These are phyloP conservation scores for Cosmopolites sordidus DNA, from an alignment of 2,888 invertebrate genomes.

Conservation along the genomic window DNA sequence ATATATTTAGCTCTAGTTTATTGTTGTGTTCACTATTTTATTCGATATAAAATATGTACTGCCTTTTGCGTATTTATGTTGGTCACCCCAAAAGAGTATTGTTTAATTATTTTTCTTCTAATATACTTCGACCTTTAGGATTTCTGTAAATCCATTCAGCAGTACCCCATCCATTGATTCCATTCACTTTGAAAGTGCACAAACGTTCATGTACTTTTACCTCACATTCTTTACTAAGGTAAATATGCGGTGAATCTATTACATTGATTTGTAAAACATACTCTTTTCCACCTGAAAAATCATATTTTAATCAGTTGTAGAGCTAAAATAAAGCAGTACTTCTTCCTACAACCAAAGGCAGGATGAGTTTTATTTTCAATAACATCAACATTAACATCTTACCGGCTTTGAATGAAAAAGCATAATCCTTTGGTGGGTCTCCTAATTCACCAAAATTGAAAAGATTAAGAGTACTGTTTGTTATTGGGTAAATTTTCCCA, in stretches of 20 bases:
- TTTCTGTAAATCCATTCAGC: constrained; percentile 65
- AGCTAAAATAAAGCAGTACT: background rate
- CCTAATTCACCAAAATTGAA: constrained; percentile 61
- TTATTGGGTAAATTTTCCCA: constrained; percentile 46
- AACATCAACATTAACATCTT: constrained; percentile 28
- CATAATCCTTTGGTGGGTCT: constrained; percentile 58
- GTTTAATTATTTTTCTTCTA: background rate
- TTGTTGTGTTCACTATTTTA: too few species aligned
- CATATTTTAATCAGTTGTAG: constrained; percentile 6
- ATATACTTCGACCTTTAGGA: constrained; percentile 35
- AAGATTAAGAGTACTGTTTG: constrained; percentile 53
- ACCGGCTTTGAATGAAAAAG: constrained; percentile 59
- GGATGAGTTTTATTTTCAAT: background rate
- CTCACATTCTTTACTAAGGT: constrained; percentile 58
- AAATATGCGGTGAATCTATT: constrained; percentile 54
- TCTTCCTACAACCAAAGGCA: background rate
- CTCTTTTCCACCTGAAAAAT: constrained; percentile 48
- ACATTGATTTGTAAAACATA: constrained; percentile 55
- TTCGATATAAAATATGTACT: too few species aligned
- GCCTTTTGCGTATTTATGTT: too few species aligned
- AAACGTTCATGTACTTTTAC: constrained; percentile 58
- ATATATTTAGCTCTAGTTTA: too few species aligned
- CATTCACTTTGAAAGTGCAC: constrained; percentile 58
- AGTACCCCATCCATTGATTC: constrained; percentile 60
- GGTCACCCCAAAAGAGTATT: too few species aligned